Percentiles rank a stretch among this genome's conserved stretches.
These are phyloP conservation scores for Priocnemis perturbator DNA, from an alignment of 2,888 invertebrate species.

Conservation along the genomic window DNA sequence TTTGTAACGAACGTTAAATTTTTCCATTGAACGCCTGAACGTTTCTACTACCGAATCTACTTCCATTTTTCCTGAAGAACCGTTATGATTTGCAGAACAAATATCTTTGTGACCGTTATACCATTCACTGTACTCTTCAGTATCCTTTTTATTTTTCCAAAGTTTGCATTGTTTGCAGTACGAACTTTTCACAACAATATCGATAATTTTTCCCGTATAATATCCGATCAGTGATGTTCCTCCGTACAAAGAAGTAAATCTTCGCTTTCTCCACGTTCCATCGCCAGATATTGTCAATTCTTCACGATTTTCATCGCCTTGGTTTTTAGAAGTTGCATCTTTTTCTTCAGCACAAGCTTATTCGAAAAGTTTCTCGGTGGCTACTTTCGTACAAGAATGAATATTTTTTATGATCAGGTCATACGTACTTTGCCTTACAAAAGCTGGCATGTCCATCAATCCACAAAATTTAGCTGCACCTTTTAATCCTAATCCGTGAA, in stretches of 20 bases:
- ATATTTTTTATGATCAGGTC: conserved; percentile 42
- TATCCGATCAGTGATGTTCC: conserved; percentile 40
- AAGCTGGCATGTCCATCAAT: conserved; percentile 48
- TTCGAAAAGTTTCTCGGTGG: conserved; percentile 38
- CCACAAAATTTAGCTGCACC: conserved; percentile 52
- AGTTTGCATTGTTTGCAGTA: conserved; percentile 19
- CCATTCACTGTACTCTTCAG: conserved; percentile 12
- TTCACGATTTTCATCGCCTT: conserved; percentile 35
- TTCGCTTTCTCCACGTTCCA: conserved; percentile 38
- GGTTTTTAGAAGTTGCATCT: conserved; percentile 29
- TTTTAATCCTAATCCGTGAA: conserved; percentile 49
- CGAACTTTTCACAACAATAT: conserved; percentile 21
- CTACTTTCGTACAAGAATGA: conserved; percentile 32
- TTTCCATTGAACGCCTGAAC: conserved; percentile 22
- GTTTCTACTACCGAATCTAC: conserved; percentile 17
- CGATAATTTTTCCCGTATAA: no score
- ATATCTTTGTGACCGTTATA: conserved; percentile 8
- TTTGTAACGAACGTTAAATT: conserved; percentile 17
- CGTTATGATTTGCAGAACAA: conserved; percentile 22
- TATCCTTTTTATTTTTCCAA: conserved; percentile 9
- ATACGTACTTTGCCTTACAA: conserved; percentile 36
- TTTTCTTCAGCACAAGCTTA: conserved; percentile 42
- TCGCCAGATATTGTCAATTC: conserved; percentile 37
- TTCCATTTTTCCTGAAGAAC: conserved; percentile 24
- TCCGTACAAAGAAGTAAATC: conserved; percentile 32